Evolutionary conservation across 2,888 invertebrate species (phyloP).

Genomic region (Amorpha juglandis): DNA sequence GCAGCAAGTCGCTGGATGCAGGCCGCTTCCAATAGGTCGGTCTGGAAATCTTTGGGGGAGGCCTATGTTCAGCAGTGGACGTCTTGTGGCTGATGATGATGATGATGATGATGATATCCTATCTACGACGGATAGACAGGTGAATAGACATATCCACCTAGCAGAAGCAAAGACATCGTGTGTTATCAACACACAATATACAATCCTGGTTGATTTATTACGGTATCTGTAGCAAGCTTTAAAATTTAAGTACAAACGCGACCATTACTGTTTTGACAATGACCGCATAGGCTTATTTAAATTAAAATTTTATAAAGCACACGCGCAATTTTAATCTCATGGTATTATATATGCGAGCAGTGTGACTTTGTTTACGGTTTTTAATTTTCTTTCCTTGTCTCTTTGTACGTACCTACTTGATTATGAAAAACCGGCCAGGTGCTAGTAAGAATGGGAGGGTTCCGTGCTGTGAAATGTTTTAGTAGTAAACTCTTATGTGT

Average conservation of each 20-base stretch:
- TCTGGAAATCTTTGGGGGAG: too few relatives aligned
- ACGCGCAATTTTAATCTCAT: not conserved
- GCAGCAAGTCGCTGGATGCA: too few relatives aligned
- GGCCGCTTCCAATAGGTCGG: too few relatives aligned
- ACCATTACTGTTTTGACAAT: slow-evolving; percentile 34
- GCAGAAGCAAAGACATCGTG: slow-evolving; percentile 72
- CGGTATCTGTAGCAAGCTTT: slow-evolving; percentile 33
- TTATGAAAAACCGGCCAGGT: not conserved
- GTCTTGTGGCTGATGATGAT: too few relatives aligned
- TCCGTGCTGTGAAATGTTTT: too few relatives aligned
- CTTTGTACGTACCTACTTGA: not conserved
- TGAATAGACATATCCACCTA: too few relatives aligned
- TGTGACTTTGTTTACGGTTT: not conserved
- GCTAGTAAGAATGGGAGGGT: too few relatives aligned
- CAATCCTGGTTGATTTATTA: not conserved
- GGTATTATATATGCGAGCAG: not conserved
- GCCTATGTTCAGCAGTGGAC: too few relatives aligned
- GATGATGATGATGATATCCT: too few relatives aligned
- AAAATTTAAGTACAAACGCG: slow-evolving; percentile 37
- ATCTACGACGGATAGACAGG: too few relatives aligned
- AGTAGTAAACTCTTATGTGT: too few relatives aligned
- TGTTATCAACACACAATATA: too few relatives aligned
- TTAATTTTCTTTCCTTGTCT: not conserved
- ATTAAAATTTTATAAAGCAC: slow-evolving; percentile 15
- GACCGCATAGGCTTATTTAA: slow-evolving; percentile 32